Conservation (phyloP, 2,888 invertebrate genomes). For the Drosophila histrio region DNA sequence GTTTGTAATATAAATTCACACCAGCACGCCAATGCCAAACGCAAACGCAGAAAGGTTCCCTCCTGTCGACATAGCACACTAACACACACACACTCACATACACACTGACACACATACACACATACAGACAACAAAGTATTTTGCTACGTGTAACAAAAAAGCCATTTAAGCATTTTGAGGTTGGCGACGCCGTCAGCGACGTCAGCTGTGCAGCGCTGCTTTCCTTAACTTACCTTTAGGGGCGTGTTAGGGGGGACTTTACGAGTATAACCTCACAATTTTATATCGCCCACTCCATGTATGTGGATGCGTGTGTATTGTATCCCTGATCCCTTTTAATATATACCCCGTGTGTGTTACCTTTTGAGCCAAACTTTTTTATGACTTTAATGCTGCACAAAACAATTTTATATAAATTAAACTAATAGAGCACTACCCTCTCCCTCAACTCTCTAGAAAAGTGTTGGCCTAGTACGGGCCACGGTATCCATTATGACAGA, state of each 20-base stretch:
- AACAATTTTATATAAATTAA: conserved; percentile 81
- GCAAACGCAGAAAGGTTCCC: conserved; percentile 50
- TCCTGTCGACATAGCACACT: not conserved
- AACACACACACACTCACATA: not conserved
- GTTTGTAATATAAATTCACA: conserved; percentile 80
- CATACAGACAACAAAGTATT: conserved; percentile 76
- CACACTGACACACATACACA: conserved; percentile 7
- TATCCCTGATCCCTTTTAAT: conserved; percentile 76
- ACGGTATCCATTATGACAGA: conserved; percentile 33
- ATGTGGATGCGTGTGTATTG: conserved; percentile 10
- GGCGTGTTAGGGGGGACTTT: conserved; percentile 22
- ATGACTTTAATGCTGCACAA: conserved; percentile 72
- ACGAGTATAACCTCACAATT: conserved; percentile 74
- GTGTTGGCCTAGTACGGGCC: not conserved
- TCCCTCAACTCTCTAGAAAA: not conserved
- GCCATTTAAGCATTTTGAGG: conserved; percentile 80
- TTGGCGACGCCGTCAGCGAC: conserved; percentile 56
- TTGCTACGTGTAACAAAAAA: conserved; percentile 80
- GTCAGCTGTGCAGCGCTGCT: conserved; percentile 49
- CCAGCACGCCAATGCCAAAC: conserved; percentile 69
- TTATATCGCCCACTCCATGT: conserved; percentile 65
- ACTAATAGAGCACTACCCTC: conserved; percentile 58
- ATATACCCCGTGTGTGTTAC: conserved; percentile 61
- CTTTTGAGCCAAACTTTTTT: conserved; percentile 67
- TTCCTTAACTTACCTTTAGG: conserved; percentile 50